phyloP scores from a whole-genome alignment of 2,888 invertebrate genomes.

The Cephus sareptanus region DNA sequence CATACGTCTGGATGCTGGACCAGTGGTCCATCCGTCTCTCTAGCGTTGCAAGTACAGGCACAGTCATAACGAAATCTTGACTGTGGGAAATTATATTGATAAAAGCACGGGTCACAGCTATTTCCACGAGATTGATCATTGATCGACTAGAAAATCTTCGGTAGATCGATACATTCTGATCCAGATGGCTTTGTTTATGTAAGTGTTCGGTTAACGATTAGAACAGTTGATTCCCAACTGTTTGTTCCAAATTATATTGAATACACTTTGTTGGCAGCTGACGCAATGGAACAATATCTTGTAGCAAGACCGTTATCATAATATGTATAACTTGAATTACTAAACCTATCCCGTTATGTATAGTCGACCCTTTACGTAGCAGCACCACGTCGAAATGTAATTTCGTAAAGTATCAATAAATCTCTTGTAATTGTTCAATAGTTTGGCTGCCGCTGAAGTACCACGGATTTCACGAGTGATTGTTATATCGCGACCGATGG shows the following conservation, averaged over 20 bases:
- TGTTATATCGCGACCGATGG: not conserved
- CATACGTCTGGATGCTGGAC: too few relatives aligned
- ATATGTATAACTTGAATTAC: slow-evolving; percentile 38
- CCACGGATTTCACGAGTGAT: too few relatives aligned
- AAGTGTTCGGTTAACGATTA: not conserved
- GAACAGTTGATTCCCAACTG: not conserved
- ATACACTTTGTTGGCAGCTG: slow-evolving; percentile 1
- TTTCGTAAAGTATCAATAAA: not conserved
- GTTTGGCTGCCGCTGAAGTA: not conserved
- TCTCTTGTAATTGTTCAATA: not conserved
- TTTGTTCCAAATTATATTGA: not conserved
- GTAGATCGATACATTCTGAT: not conserved
- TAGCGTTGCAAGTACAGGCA: too few relatives aligned
- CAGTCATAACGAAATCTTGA: not conserved
- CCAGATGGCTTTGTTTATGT: not conserved
- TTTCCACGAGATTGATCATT: not conserved
- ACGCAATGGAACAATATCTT: not conserved
- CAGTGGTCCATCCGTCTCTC: too few relatives aligned
- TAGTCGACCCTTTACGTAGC: too few relatives aligned
- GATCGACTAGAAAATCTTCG: not conserved
- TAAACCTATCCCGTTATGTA: slow-evolving; percentile 8
- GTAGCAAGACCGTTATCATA: slow-evolving; percentile 22
- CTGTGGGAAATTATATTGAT: not conserved
- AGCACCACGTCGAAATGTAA: not conserved
- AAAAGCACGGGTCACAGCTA: not conserved